Evolutionary conservation across 2,797 vertebrate genomes (phyloP), one percentile per base, ranked within the genome.

Genomic region (Momotus momota): DNA sequence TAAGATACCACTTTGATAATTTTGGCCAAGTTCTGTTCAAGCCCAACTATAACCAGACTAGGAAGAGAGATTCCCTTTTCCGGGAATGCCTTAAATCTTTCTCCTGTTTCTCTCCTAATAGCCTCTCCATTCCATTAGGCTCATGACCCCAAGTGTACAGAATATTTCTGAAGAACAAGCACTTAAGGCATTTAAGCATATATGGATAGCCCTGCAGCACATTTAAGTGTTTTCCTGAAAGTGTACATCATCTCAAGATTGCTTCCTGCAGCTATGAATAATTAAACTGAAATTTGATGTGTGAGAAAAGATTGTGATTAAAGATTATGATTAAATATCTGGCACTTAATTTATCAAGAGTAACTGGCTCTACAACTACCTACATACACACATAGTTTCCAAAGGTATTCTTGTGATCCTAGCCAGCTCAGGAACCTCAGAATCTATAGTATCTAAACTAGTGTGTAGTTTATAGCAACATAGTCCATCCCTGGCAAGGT

Each of bases 301-400:
- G 35, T 52, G 31, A 82, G 94, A 83, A 81, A 88, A 88, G 71
- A 67, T 69, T 35, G 46, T 58, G 35, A 86, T 95, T 89, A 81
- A 88, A 86, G 69, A 70, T 71, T 31, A 81, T 58, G 55, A 94
- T 64, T 79, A 75, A 77, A 90, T 51, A 57, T 16, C 64, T 90
- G 48, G n/a, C 75, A 61, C 35, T 69, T 91, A 8, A 91, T 93
- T 94, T 83, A 35, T 77, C 72, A 61, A 16, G 23, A 72, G 55
- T 12, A 80, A 33, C 13, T 4, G n/a, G 18, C n/a, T 89, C 64
- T n/a, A 64, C 67, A n/a, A 13, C 43, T 19, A 43, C 66, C 52
- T 71, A 26, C 54, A 40, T 22, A 6, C 5, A 43, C 19, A 14
- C 0, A 0, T 22, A 19, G 29, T 49, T 70, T 52, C 58, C 79